A percentile compares a stretch with the other conserved stretches of the same genome.
These are phyloP conservation scores for Lithosia quadra DNA, from an alignment of 2,888 invertebrate species.

Conservation along the genomic window DNA sequence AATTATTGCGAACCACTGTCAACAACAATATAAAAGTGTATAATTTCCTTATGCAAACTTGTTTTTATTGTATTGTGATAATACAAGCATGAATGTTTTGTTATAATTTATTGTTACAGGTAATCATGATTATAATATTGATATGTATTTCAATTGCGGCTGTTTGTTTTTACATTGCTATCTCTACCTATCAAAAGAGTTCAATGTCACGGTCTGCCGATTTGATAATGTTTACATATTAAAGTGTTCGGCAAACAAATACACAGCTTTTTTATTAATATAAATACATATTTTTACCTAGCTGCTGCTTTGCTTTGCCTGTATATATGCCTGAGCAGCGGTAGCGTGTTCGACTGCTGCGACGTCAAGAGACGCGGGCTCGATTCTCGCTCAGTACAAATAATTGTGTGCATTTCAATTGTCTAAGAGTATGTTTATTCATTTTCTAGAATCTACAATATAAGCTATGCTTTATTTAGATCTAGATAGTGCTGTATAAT, in stretches of 20 bases:
- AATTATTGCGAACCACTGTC: neutral
- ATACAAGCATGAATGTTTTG: neutral
- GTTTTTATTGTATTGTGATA: neutral
- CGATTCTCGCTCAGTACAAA: neutral
- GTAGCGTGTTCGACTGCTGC: neutral
- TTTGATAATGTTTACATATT: neutral
- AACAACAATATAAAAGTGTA: neutral
- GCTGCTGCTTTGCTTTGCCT: no score
- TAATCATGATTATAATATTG: neutral
- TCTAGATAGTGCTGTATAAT: neutral
- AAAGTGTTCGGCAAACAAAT: no score
- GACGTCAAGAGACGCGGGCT: neutral
- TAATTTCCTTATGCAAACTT: neutral
- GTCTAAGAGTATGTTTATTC: neutral
- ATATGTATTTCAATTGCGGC: neutral
- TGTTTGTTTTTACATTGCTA: neutral
- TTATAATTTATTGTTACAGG: neutral
- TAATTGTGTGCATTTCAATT: no score
- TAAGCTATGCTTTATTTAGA: no score
- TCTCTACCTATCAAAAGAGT: neutral
- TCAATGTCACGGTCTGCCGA: neutral
- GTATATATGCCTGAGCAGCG: no score
- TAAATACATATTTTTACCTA: no score
- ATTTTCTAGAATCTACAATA: neutral
- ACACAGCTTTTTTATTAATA: no score